Base-by-base conservation (phyloP, 2,888 invertebrate genomes). In the Idaea dimidiata region DNA sequence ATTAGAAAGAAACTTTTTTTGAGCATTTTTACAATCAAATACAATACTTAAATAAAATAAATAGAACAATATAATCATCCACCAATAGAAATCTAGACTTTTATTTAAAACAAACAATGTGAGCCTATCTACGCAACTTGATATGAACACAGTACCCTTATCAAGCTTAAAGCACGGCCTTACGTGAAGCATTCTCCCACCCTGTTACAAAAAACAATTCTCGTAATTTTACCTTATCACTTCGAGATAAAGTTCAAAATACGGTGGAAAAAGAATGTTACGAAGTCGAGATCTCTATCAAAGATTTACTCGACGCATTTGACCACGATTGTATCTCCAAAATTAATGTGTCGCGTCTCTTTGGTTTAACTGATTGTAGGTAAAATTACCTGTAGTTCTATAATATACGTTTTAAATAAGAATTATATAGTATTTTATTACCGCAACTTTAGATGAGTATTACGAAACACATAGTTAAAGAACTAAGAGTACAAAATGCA, bases 211-310 rank as follows among this genome's bases (percentile, higher is more conserved):
- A 55, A 59, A 53, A 60, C 56, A 61, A n/a, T 16, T 54, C 16
- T 17, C 55, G 31, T 56, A 57, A n/a, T 33, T 59, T 18, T 61
- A 33, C 64, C 64, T 63, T 66, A 66, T 17, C 10, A 1, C 59
- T 32, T 18, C 3, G 43, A 10, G 16, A 63, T 66, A 62, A 57
- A 59, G 66, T 70, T 58, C 57, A 67, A 59, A 67, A 63, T 66
- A 56, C 60, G 64, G 62, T 58, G 65, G 58, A 43, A 43, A 43
- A 43, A 43, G 43, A 57, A 59, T 54, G 63, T 58, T 54, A 61
- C 74, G 72, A 73, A 71, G 86, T 86, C 87, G 84, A 88, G 90
- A 90, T 88, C 74, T 66, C 77, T 91, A 91, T 91, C 91, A 83
- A 76, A 84, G 89, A 88, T 86, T 87, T 89, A 89, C 86, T 81